Evolutionary conservation across 2,797 vertebrate species (phyloP), one percentile per base, ranked within the genome.

Genomic region (Ptychadena robeensis): DNA sequence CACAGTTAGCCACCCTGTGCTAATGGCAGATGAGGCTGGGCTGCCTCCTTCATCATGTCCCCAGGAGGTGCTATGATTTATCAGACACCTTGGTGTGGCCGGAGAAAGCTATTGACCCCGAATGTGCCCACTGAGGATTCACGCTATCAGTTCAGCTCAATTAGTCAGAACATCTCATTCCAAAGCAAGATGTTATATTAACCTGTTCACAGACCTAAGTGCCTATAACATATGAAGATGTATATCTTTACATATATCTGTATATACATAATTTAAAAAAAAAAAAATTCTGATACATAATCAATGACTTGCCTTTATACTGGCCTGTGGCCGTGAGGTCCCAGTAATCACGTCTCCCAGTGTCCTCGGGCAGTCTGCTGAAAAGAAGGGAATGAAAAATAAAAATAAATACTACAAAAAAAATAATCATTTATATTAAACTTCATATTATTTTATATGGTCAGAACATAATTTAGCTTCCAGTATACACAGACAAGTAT

Each of bases 251-350:
- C 0, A 7, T 1, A 22, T n/a, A 4, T 22, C 7, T 1, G 18
- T 8, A 15, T n/a, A 53, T 22, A 48, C 3, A 48, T 18, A 53
- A 53, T 3, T 53, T 22, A 0, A 53, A 4, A 53, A 0, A 22
- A 12, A 53, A 22, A 53, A 15, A 6, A 1, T 15, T 2, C 4
- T 15, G 38, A 40, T 14, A 40, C 0, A 40, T 11, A 15, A 2
- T 53, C 5, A 0, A 18, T 53, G 18, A 53, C 44, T 88, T 8
- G 73, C 86, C 89, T 90, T 87, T 90, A 80, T 87, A 89, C 88
- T 89, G 88, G 89, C 86, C 85, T 83, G 84, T 87, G 83, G 89
- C 85, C 73, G 86, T 74, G 87, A 90, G 86, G 83, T 85, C 71
- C 80, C 82, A 87, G 78, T 31, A 88, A 89, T 87, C 87, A 87